These are phyloP conservation scores for Latrodectus geometricus DNA, from an alignment of 1,140 invertebrate genomes.

Conservation along the genomic window DNA sequence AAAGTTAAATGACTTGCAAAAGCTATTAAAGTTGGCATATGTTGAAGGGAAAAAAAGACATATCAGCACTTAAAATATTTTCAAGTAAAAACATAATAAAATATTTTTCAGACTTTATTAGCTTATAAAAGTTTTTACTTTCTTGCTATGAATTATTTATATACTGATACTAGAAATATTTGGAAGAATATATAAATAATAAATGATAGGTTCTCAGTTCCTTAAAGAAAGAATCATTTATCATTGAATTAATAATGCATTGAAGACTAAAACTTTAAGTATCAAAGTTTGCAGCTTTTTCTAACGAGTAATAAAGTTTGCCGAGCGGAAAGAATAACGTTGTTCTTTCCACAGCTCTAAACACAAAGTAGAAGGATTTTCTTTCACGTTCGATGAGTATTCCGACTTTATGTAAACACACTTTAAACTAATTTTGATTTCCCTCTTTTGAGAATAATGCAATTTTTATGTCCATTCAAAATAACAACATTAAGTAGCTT, in stretches of 20 bases:
- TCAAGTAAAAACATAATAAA: background rate
- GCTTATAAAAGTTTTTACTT: background rate
- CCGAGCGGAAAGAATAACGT: background rate
- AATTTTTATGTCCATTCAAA: too few relatives aligned
- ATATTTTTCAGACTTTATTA: background rate
- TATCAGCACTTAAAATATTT: background rate
- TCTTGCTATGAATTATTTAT: conserved; percentile 22
- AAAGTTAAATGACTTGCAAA: too few relatives aligned
- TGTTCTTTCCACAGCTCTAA: background rate
- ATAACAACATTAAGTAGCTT: too few relatives aligned
- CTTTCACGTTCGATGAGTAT: too few relatives aligned
- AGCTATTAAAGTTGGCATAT: background rate
- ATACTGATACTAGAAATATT: background rate
- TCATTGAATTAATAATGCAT: conserved; percentile 32
- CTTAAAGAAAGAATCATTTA: background rate
- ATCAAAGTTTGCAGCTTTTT: background rate
- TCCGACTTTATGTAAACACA: too few relatives aligned
- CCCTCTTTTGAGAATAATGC: too few relatives aligned
- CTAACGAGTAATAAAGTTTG: background rate
- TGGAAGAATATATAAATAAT: conserved; percentile 1
- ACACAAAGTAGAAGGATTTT: background rate
- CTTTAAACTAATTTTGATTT: too few relatives aligned
- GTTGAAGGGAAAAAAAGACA: background rate
- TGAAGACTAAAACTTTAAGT: background rate
- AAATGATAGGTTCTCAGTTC: background rate